Evolutionary conservation across 2,797 vertebrate species (phyloP).

Genomic region (Halcyon chelicuti): DNA sequence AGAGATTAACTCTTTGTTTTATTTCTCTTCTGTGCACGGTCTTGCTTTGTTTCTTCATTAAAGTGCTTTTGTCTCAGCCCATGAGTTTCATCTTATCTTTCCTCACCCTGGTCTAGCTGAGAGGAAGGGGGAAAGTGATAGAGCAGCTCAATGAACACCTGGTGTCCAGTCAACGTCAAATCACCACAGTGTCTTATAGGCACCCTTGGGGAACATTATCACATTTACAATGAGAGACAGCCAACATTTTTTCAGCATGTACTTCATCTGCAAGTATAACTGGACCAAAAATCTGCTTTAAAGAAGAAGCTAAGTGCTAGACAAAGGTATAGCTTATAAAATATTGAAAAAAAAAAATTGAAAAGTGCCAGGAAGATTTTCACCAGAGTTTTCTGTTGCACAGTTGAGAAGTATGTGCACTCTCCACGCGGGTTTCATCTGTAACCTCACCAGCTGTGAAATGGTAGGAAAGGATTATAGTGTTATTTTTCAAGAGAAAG

Average conservation of each 20-base stretch:
- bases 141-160: too few species aligned
- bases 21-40: too few species aligned
- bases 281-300: neutral
- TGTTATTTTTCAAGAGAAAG: slow-evolving; percentile 10
- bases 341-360: neutral
- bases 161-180: too few species aligned
- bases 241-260: neutral
- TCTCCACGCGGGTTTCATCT: neutral
- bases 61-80: too few species aligned
- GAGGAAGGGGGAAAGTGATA: too few species aligned
- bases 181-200: neutral
- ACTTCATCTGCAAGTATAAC: neutral
- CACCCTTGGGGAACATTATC: neutral
- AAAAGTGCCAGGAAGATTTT: neutral
- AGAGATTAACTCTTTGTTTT: too few species aligned
- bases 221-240: neutral
- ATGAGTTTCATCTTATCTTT: too few species aligned
- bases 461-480: neutral
- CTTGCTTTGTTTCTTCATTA: too few species aligned
- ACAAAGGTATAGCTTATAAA: neutral
- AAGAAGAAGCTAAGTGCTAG: neutral
- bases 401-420: neutral
- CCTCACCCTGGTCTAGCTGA: too few species aligned
- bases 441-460: neutral
- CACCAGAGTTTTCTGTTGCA: neutral